Evolutionary conservation across 1,140 invertebrate genomes (phyloP), one percentile per base, ranked within the genome.

Genomic region (Lasioglossum albipes): DNA sequence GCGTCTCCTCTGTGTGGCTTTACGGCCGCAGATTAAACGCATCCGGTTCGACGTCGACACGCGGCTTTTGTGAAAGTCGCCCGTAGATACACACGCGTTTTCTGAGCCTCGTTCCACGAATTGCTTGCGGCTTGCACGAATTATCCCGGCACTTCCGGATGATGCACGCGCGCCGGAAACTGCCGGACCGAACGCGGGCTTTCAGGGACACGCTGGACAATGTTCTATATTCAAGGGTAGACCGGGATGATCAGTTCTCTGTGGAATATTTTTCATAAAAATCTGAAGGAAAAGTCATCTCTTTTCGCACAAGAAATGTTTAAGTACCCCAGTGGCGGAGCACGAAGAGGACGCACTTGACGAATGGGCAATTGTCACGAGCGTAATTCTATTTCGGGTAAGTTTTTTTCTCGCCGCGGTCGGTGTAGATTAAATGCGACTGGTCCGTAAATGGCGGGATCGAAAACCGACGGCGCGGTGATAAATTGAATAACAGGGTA

Each of bases 401-500:
- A 10, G 3, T 22, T 67, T 45, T 67, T 45, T 27, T 27, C 27
- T 22, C 18, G 13, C 41, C 9, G 42, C 31, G 27, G 41, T 5
- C 36, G 36, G 22, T 9, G n/a, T 20, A 5, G 27, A 45, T 62
- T 42, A n/a, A 42, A 27, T 7, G 16, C 5, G 22, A 49, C 10
- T n/a, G 73, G 9, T n/a, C 10, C 16, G 75, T 41, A 20, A 69
- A n/a, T 41, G 67, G 61, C n/a, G 16, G 54, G 64, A 73, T 72
- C 27, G 65, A 67, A 67, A 79, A 65, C 64, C 54, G 42, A 62
- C 65, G 67, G 57, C 41, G 22, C 61, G 12, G 64, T 41, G 49
- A 74, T 85, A 72, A 87, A 88, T 85, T 88, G 86, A 79, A 87
- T 87, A 87, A 88, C 75, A 74, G 81, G 82, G 41, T 72, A 66